Base-by-base conservation (phyloP, 2,888 invertebrate species). In the Plagiodera versicolora region DNA sequence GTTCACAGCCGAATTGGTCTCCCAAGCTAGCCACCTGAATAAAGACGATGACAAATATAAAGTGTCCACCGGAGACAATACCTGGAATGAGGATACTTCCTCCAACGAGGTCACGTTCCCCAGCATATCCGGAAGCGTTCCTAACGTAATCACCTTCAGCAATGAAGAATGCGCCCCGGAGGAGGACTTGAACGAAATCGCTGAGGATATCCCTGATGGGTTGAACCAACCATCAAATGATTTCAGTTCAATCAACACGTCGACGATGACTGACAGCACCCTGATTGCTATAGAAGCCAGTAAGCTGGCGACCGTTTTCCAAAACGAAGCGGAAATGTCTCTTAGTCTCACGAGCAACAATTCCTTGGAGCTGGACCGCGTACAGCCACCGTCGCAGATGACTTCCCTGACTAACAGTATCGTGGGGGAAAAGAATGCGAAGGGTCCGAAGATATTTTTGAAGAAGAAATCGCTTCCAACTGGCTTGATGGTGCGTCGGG, bases 101-200 rank as follows among this genome's bases (percentile, higher is more conserved):
- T 89, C 89, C 0, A 90, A 91, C 75, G 91, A 91, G 75, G 83
- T 90, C 30, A 90, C 92, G 0, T 92, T 92, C 77, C 92, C 92
- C 0, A 92, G 90, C 52, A 86, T 92, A 56, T 91, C 91, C 67
- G 86, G 89, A 30, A 89, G 90, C 32, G 87, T 87, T 0, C 92
- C 91, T 0, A 81, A 89, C 71, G 84, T 89, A 1, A 84, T 86
- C 0, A 90, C 91, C 0, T 85, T 90, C 61, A 85, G 84, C 57
- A 87, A 87, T 69, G 87, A 89, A 51, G 67, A 68, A 74, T 68
- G 78, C 77, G 11, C 75, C 2, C n/a, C 18, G 16, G 14, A 20
- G 5, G 14, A 49, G 45, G 58, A 63, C 20, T 35, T 19, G 19
- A 19, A 44, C 19, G 57, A 58, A 32, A 28, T 60, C 67, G 72